Conservation (phyloP, 2,797 vertebrate species). For the Pseudomugil tenellus region DNA sequence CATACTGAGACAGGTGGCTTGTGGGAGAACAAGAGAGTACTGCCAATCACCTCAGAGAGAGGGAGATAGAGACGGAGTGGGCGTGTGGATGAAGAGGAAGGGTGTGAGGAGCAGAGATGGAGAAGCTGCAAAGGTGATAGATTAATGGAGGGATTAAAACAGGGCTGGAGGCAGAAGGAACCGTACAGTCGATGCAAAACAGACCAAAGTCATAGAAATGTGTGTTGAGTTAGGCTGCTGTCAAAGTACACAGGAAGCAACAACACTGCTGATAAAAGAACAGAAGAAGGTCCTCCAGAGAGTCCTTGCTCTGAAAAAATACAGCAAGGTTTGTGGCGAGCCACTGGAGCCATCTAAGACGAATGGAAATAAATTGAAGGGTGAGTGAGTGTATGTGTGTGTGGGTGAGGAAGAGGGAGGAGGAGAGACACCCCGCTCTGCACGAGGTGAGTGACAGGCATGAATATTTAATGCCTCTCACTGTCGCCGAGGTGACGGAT, state of each 20-base stretch:
- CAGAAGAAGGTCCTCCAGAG: background rate
- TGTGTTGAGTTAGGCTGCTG: constrained; percentile 30
- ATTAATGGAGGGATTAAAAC: constrained; percentile 35
- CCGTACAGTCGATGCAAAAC: background rate
- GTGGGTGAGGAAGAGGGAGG: background rate
- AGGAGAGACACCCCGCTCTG: constrained; percentile 28
- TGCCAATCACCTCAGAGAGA: constrained; percentile 63
- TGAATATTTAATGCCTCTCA: constrained; percentile 80
- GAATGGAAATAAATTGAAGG: constrained; percentile 41
- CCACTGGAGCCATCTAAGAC: constrained; percentile 40
- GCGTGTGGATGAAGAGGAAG: constrained; percentile 13
- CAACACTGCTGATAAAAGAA: background rate
- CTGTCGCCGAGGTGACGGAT: constrained; percentile 72
- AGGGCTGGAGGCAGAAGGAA: constrained; percentile 23
- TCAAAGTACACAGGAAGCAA: constrained; percentile 24
- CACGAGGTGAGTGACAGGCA: constrained; percentile 76
- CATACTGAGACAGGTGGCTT: constrained; percentile 61
- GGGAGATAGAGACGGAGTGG: constrained; percentile 8
- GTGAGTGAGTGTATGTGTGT: constrained; percentile 10
- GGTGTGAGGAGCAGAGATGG: constrained; percentile 12
- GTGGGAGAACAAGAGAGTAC: constrained; percentile 57
- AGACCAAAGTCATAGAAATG: constrained; percentile 29
- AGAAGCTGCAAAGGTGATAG: constrained; percentile 11
- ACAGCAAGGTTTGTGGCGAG: constrained; percentile 21
- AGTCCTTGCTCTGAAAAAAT: constrained; percentile 21